Evolutionary conservation across 2,888 invertebrate species (phyloP).

Genomic region (Nomada flava): DNA sequence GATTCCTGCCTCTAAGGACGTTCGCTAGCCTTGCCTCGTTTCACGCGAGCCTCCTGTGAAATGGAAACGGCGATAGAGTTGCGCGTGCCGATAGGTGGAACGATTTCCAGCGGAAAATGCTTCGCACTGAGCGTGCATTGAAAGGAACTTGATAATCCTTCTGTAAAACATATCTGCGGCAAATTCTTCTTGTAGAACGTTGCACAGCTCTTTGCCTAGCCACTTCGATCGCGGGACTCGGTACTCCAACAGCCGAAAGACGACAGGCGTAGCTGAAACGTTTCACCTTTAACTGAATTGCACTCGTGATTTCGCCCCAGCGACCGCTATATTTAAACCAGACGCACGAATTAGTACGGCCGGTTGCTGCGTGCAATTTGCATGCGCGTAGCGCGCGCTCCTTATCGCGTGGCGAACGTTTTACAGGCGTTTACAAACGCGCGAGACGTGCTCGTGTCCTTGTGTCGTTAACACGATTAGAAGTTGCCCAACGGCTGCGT

Average conservation of each 20-base stretch:
- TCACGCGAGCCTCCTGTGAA: slow-evolving; percentile 4
- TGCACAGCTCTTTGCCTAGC: too few relatives aligned
- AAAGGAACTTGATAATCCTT: too few relatives aligned
- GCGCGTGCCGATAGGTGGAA: slow-evolving; percentile 3
- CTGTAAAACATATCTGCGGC: too few relatives aligned
- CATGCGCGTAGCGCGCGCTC: slow-evolving; percentile 16
- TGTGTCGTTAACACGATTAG: slow-evolving; percentile 75
- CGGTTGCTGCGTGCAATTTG: slow-evolving; percentile 28
- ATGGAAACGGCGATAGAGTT: slow-evolving; percentile 12
- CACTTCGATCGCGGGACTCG: too few relatives aligned
- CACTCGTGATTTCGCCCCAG: neutral
- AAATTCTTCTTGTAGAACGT: too few relatives aligned
- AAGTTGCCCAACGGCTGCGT: slow-evolving; percentile 67
- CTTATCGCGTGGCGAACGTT: slow-evolving; percentile 36
- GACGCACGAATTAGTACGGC: slow-evolving; percentile 41
- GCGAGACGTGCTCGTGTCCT: slow-evolving; percentile 68
- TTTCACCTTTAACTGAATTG: slow-evolving; percentile 22
- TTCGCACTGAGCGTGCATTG: too few relatives aligned
- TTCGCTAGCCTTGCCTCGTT: slow-evolving; percentile 39
- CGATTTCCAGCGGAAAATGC: neutral
- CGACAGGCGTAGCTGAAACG: too few relatives aligned
- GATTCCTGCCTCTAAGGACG: slow-evolving; percentile 43
- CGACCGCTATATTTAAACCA: slow-evolving; percentile 25
- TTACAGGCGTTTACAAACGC: slow-evolving; percentile 51
- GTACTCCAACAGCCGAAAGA: too few relatives aligned